Base-by-base conservation (phyloP, 2,888 invertebrate species). In the Dynastes tityus region DNA sequence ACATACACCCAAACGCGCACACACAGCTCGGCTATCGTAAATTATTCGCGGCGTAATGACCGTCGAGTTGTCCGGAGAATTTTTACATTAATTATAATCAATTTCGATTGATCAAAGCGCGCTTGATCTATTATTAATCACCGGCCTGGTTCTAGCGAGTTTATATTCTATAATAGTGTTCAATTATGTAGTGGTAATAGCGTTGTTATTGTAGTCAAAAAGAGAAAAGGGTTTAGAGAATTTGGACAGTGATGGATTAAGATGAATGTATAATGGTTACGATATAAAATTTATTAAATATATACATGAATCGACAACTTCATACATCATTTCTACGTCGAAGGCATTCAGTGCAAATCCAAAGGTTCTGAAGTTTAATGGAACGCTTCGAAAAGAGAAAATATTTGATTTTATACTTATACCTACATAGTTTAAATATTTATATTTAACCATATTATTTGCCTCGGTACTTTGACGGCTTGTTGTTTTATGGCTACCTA, bases 21-120 rank as follows among this genome's bases (percentile, higher is more conserved):
- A 55, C 11, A 11, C 49, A 29, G 22, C 68, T 68, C 45, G 11
- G 16, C 51, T 27, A 29, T 68, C 51, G 29, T 68, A 51, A 68
- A 68, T 68, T 68, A 68, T 51, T 68, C 29, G 13, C 29, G 51
- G 13, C 51, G 49, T 51, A 68, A 29, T 68, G 49, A 51, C 27
- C 29, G 29, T 40, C 27, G 51, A 32, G 9, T 11, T 29, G 27
- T 32, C 51, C 13, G 9, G 51, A 29, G 13, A 9, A 51, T 68
- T 68, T 68, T 68, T 27, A 51, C 51, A 77, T 79, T 79, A 74
- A 79, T 77, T 77, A 79, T 75, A 74, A 76, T 74, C 77, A 55
- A 79, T 77, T 79, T 68, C 68, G 61, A 76, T 77, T 77, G 77
- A 77, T 79, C 74, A 77, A 77, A 77, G 68, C 55, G 75, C 70